A percentile compares a stretch with the other conserved stretches of the same genome.
Conservation (phyloP, 37 sponge, comb jelly and placozoan species). For the Ianthella basta region DNA sequence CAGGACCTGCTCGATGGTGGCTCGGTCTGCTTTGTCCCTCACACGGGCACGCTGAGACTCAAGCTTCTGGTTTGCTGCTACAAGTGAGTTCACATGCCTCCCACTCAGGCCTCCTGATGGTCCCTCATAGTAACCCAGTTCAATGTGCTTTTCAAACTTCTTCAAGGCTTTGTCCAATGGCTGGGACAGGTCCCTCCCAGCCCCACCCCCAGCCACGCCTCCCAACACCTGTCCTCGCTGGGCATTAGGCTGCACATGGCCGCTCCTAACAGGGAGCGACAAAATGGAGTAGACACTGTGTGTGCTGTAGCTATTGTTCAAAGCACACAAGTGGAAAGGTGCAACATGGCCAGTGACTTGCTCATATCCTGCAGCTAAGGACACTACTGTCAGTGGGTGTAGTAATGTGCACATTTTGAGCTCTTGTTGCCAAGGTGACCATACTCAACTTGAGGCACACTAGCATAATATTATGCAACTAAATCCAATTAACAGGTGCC, state of each 20-base stretch:
- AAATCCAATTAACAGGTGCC: no score
- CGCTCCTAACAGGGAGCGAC: background rate
- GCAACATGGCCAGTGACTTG: no score
- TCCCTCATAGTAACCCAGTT: slow-evolving; percentile 66
- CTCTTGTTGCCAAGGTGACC: no score
- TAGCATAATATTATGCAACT: no score
- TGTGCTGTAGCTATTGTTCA: background rate
- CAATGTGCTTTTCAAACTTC: slow-evolving; percentile 79
- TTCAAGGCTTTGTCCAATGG: slow-evolving; percentile 55
- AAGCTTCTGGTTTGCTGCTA: slow-evolving; percentile 42
- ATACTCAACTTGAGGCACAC: no score
- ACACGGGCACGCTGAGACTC: slow-evolving; percentile 41
- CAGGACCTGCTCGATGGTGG: slow-evolving; percentile 91
- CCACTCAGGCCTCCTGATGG: slow-evolving; percentile 19
- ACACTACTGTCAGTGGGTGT: no score
- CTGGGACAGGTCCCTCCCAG: slow-evolving; percentile 15
- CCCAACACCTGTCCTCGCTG: background rate
- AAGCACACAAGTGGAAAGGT: background rate
- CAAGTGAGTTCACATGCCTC: slow-evolving; percentile 35
- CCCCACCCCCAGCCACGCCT: background rate
- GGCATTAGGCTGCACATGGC: background rate
- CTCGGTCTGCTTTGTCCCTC: slow-evolving; percentile 91
- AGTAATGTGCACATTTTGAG: no score
- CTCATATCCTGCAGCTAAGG: no score
- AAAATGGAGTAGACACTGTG: background rate